Evolutionary conservation across 2,797 vertebrate genomes (phyloP), one percentile per base, ranked within the genome.

Genomic region (Apogon hyalosoma): DNA sequence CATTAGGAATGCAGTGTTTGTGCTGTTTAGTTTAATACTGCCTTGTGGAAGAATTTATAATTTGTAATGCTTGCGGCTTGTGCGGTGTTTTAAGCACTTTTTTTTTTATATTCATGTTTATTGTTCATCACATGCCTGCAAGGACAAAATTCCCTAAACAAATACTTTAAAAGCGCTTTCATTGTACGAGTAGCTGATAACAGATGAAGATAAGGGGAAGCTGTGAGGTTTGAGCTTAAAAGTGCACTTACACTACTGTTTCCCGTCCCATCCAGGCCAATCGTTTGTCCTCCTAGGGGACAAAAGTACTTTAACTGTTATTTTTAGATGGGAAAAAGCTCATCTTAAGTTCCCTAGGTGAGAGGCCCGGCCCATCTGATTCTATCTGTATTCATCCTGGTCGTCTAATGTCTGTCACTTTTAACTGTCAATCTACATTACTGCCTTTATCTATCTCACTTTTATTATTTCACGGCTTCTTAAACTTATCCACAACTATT

Each of bases 291-390:
- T 79, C 89, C 84, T 74, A 36, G 64, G 83, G 78, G 87, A 87
- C 47, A 19, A 68, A 62, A 82, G 85, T 72, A 77, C 82, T 87
- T 87, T 79, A n/a, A 65, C 65, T 74, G 75, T 76, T 91, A 91
- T 90, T 91, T 92, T 92, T 90, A 92, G 90, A 55, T 68, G 73
- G 57, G 59, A 69, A 91, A 87, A 90, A 80, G 86, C 88, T 91
- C 66, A 84, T 90, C 56, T 80, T 77, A 68, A 31, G 68, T 77
- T 90, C 87, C 83, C 82, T 75, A 90, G 90, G 82, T 92, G 82
- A 87, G 77, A 82, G 64, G 65, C 79, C 73, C 49, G 41, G 75
- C 73, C 73, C 82, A 86, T 86, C 80, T 82, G 76, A 91, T 86
- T 77, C 73, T 59, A 76, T 76, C 19, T 45, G 54, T 61, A 47